phyloP scores from a whole-genome alignment of 2,797 vertebrate species.

The Pseudochirops corinnae region DNA sequence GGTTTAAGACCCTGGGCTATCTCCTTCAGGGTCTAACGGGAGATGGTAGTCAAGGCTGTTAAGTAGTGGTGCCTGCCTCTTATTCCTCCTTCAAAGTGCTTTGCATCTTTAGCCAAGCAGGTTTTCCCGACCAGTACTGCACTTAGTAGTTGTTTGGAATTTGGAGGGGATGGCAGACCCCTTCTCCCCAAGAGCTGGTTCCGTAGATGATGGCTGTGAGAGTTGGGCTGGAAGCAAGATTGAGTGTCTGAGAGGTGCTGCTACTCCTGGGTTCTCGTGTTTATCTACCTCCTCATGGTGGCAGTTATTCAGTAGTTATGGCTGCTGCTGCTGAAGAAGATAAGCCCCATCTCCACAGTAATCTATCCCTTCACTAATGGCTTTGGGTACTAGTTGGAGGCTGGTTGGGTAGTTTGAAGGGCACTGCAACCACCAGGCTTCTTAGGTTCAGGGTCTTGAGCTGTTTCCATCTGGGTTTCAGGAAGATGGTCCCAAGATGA shows the following conservation, averaged over 20 bases:
- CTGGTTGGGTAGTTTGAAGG: not conserved
- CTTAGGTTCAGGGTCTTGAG: not conserved
- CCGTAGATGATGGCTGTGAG: not conserved
- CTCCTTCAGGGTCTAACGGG: not conserved
- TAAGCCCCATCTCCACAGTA: not conserved
- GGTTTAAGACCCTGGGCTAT: not conserved
- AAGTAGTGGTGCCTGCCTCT: not conserved
- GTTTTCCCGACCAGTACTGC: not conserved
- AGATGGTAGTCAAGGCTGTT: not conserved
- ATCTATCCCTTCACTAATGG: no score
- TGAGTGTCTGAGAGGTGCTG: not conserved
- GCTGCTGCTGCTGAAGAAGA: not conserved
- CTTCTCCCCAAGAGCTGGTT: not conserved
- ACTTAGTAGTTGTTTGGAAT: not conserved
- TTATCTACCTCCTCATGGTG: not conserved
- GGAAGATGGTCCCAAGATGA: not conserved
- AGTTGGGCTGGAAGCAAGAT: not conserved
- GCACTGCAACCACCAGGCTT: not conserved
- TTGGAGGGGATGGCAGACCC: not conserved
- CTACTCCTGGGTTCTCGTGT: not conserved
- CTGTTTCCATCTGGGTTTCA: not conserved
- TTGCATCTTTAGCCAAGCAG: not conserved
- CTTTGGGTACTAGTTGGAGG: not conserved
- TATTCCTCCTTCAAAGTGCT: not conserved
- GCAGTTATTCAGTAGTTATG: not conserved